A percentile compares a stretch with the other conserved stretches of the same genome.
These are phyloP conservation scores for Cremastobaeus sp. DNA, from an alignment of 2,888 invertebrate genomes.

Conservation along the genomic window DNA sequence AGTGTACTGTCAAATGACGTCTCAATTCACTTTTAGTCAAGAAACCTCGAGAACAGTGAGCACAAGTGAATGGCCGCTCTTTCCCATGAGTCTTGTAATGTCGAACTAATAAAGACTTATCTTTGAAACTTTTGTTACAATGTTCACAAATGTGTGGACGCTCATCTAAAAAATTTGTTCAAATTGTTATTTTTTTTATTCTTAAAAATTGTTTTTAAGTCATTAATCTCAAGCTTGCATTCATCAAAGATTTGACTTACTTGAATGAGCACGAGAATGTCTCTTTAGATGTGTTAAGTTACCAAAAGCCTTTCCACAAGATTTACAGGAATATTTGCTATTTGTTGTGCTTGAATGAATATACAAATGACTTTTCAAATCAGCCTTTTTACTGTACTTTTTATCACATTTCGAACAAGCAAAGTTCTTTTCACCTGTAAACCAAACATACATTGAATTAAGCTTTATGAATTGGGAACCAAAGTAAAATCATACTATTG, in stretches of 20 bases:
- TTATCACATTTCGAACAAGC: conserved; percentile 82
- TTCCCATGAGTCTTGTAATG: conserved; percentile 78
- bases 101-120: conserved; percentile 74
- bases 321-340: conserved; percentile 82
- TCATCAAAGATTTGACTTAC: conserved; percentile 75
- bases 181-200: conserved; percentile 11
- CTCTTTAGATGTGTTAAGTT: conserved; percentile 84
- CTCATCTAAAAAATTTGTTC: conserved; percentile 67
- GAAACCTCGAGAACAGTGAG: conserved; percentile 76
- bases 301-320: conserved; percentile 84
- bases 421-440: conserved; percentile 80
- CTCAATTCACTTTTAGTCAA: conserved; percentile 77
- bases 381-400: conserved; percentile 81
- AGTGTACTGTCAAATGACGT: conserved; percentile 77
- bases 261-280: conserved; percentile 84
- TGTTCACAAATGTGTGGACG: conserved; percentile 74
- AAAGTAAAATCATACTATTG: too few relatives aligned
- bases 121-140: conserved; percentile 76
- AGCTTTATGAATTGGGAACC: too few relatives aligned
- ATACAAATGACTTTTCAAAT: conserved; percentile 80
- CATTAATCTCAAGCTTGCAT: conserved; percentile 4
- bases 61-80: conserved; percentile 77
- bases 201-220: neutral
- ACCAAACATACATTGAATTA: conserved; percentile 21
- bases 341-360: conserved; percentile 79